Base-by-base conservation (phyloP, 2,888 invertebrate genomes). In the Parelbella ahira region DNA sequence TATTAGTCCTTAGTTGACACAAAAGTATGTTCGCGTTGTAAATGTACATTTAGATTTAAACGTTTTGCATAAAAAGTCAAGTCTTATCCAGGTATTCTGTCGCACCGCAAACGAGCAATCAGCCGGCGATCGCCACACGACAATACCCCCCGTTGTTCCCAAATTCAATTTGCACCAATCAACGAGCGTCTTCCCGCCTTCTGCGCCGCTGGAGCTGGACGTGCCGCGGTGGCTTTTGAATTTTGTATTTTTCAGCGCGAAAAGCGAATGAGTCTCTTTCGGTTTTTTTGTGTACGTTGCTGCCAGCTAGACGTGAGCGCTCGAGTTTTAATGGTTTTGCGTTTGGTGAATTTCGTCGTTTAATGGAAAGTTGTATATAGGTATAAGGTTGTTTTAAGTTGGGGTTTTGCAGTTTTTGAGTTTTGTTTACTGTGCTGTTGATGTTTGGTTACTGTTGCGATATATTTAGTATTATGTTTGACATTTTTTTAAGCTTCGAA, bases 151-250 rank as follows among this genome's bases (percentile, higher is more conserved):
- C 51, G 49, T 33, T 80, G 80, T 77, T 81, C 76, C 82, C 84
- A 86, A 86, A 87, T 82, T 82, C 84, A 83, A 86, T 87, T 87
- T 86, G 84, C 82, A 86, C 86, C 86, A 87, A 87, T 87, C 86
- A 87, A 81, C 81, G 78, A 73, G 66, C 77, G 84, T 84, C 84
- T 84, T 84, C 82, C 84, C 86, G 84, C 84, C 82, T 83, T 77
- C 73, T 65, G 73, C 68, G 67, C 68, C 56, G 67, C 61, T 66
- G 62, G 62, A 48, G 61, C 59, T 64, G 76, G 77, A 82, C 81
- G 83, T 82, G 82, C 68, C 52, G 11, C 12, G 53, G 54, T 53
- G 47, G 51, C 54, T 56, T 55, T 56, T 51, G 51, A 52, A 53
- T 45, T 48, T 53, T 49, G 37, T 45, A 50, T 49, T 51, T 49